Base-by-base conservation (phyloP, 2,888 invertebrate species). In the Anthrax anthrax region DNA sequence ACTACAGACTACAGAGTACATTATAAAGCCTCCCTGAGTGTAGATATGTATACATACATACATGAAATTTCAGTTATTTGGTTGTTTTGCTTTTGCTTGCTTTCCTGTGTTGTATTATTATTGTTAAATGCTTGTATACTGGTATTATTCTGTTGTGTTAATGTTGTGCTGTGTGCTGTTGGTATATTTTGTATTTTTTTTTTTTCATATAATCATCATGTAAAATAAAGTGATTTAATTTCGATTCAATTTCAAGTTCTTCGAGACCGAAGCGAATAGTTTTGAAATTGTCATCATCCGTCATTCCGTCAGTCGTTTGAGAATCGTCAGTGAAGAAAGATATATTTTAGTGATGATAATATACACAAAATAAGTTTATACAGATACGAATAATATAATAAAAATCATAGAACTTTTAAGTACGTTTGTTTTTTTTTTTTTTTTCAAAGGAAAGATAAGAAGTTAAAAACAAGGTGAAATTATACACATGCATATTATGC, bases 301-400 rank as follows among this genome's bases (percentile, higher is more conserved):
- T 48, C 48, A 48, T 4, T 32, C 29, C 29, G 42, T 48, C 48
- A 48, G 48, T 48, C 46, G 45, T 48, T 45, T 48, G 48, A 46
- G 48, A 46, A 42, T 36, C 44, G 45, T 46, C 43, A 48, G 43
- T 42, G 48, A 48, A 46, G 39, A 39, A 40, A 43, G 48, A 46
- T 32, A 32, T 12, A 12, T 32, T 32, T 29, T 29, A 23, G 5
- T 23, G 4, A 23, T 23, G 8, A 23, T 6, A 6, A 23, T 23
- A 23, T 23, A 6, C 4, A 23, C 23, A 23, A 23, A 23, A 23
- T n/a, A 23, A 8, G 8, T 23, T 6, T 8, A 23, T 23, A 23
- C 23, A 23, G 4, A 23, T 23, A 23, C 23, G 23, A 23, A 8
- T 8, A 23, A 6, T 23, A 23, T n/a, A n/a, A n/a, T n/a, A n/a